These are phyloP conservation scores for Pachycephus smyrnensis DNA, from an alignment of 2,888 invertebrate genomes.

Conservation along the genomic window DNA sequence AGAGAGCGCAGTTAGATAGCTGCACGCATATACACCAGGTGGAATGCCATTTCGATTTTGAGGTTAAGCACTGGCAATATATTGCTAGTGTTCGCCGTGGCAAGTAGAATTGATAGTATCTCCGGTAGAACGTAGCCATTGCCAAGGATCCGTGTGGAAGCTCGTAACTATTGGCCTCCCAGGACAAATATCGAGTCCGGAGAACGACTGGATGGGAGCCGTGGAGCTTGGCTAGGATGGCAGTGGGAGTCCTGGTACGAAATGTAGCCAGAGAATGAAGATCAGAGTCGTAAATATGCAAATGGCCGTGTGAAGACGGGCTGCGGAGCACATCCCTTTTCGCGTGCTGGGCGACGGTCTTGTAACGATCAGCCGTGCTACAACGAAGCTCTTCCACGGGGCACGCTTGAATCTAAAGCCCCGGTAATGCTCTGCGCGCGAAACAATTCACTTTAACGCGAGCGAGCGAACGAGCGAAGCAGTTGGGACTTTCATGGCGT, in stretches of 20 bases:
- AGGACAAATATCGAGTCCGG: slow-evolving; percentile 8
- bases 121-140: background rate
- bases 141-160: background rate
- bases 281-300: slow-evolving; percentile 38
- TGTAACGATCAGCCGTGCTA: background rate
- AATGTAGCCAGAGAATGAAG: slow-evolving; percentile 15
- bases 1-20: background rate
- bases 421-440: slow-evolving; percentile 23
- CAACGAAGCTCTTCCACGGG: background rate
- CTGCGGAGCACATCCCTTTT: slow-evolving; percentile 17
- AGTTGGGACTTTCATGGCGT: slow-evolving; percentile 31
- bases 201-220: background rate
- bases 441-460: slow-evolving; percentile 32
- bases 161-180: slow-evolving; percentile 3
- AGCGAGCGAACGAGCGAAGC: slow-evolving; percentile 16
- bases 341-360: slow-evolving; percentile 24
- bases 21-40: background rate
- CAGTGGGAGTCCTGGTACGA: background rate
- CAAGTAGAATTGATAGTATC: background rate
- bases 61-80: background rate
- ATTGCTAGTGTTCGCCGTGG: background rate
- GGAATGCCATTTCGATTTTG: background rate
- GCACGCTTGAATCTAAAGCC: slow-evolving; percentile 28
- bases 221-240: background rate
- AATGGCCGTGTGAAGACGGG: slow-evolving; percentile 26